phyloP scores from a whole-genome alignment of 2,797 vertebrate species.

The Coreius guichenoti region DNA sequence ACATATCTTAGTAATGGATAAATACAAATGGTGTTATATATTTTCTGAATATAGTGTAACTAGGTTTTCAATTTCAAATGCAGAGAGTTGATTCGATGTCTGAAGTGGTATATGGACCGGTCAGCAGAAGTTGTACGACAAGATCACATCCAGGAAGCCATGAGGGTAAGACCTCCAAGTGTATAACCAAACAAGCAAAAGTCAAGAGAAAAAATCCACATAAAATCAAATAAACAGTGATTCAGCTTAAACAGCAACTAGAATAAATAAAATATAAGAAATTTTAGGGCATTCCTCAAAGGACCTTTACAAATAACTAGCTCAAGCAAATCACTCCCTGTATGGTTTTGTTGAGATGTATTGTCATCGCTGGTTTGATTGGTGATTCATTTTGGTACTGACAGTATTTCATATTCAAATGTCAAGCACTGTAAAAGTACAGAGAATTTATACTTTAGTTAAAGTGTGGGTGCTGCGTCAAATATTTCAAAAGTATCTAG shows the following conservation, averaged over 20 bases:
- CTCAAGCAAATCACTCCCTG: neutral
- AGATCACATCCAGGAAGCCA: constrained; percentile 98
- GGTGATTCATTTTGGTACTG: constrained; percentile 17
- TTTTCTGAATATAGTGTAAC: neutral
- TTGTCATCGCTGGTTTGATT: constrained; percentile 1
- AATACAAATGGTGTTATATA: neutral
- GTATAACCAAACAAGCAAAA: constrained; percentile 22
- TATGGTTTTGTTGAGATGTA: neutral
- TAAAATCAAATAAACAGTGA: constrained; percentile 46
- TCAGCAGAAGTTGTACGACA: constrained; percentile 96
- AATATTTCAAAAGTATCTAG: neutral
- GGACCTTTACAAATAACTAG: neutral
- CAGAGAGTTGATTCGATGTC: constrained; percentile 96
- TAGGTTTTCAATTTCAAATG: constrained; percentile 38
- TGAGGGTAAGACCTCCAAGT: constrained; percentile 84
- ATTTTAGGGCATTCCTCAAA: constrained; percentile 25
- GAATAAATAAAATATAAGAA: constrained; percentile 12
- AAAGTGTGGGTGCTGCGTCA: neutral
- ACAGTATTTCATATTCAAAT: constrained; percentile 18
- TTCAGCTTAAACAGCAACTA: constrained; percentile 38
- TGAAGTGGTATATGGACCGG: constrained; percentile 99
- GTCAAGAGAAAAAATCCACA: neutral
- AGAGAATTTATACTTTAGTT: neutral
- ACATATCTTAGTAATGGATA: neutral
- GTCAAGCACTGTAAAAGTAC: neutral